Base-by-base conservation (phyloP, 2,797 vertebrate species). In the Phylloscopus collybita region DNA sequence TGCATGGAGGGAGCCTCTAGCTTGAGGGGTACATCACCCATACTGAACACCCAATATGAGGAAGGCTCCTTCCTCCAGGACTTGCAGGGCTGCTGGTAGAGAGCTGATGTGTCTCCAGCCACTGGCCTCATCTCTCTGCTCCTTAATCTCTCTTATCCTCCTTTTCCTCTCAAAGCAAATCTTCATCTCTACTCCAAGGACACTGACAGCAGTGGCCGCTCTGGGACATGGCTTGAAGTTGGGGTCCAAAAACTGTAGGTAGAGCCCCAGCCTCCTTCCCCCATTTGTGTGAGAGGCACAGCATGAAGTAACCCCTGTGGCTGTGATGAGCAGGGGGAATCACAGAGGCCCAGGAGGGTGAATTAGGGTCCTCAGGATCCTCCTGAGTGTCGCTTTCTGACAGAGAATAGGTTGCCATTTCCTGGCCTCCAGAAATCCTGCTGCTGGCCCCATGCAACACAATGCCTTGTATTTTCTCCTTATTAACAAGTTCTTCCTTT, bases 391-490 rank as follows among this genome's bases (percentile, higher is more conserved):
- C 3, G 0, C 30, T 88, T 85, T 56, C 21, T 3, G 1, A 40
- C 34, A 32, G 38, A 92, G 79, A 92, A 88, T 86, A 88, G 59
- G n/a, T 88, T 66, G 15, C 30, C 8, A 0, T 92, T 94, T 97
- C 94, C 82, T 79, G 86, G 70, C 73, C 73, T 88, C 54, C 50
- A 93, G 82, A 91, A 95, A 81, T 86, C 80, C 59, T 2, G 11
- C 72, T 86, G 49, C 69, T 83, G 91, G 82, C 93, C 72, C 53
- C 72, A 32, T 26, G 4, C 4, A 2, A 78, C 69, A 95, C 94
- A 95, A 65, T 91, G 75, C 72, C 32, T 71, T 5, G 5, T 83
- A 25, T 89, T 94, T 94, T 93, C 57, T 83, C 61, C 16, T 80
- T 88, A 21, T 53, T 90, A 80, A 82, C 0, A 0, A 83, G 72